These are phyloP conservation scores for Amphiprion clarkii DNA, from an alignment of 2,797 vertebrate genomes.

Conservation along the genomic window DNA sequence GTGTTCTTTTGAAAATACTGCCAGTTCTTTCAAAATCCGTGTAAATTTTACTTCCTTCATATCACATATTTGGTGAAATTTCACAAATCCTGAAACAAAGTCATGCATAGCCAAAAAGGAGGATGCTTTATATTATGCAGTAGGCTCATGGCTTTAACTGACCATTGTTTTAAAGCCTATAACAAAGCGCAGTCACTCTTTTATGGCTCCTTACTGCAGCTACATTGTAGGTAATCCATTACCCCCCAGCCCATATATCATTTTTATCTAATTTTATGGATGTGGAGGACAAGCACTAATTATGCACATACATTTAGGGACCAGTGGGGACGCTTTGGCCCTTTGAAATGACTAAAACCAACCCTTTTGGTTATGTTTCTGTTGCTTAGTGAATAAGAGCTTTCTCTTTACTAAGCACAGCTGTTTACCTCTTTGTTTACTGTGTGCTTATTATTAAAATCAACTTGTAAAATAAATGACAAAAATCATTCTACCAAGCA, in stretches of 20 bases:
- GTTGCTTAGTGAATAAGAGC: not conserved
- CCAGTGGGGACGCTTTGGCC: not conserved
- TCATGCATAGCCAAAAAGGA: not conserved
- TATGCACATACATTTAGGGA: conserved; percentile 22
- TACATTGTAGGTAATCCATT: conserved; percentile 10
- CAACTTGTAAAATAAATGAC: not conserved
- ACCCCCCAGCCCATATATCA: conserved; percentile 1
- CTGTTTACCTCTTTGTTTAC: conserved; percentile 31
- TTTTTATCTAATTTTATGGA: conserved; percentile 26
- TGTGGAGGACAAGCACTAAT: conserved; percentile 23
- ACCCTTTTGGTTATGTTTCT: not conserved
- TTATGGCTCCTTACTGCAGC: conserved; percentile 2
- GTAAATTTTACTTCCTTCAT: no score
- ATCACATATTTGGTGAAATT: not conserved
- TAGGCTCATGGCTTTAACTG: not conserved
- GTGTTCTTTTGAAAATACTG: not conserved
- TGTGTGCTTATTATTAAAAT: conserved; percentile 10
- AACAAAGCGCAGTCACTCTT: conserved; percentile 11
- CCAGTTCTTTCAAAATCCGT: not conserved
- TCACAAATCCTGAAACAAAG: not conserved
- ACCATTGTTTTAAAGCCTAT: conserved; percentile 6
- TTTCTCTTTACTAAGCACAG: conserved; percentile 9
- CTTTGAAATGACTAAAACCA: conserved; percentile 17
- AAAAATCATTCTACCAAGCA: conserved; percentile 10
- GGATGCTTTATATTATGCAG: not conserved